phyloP scores from a whole-genome alignment of 1,140 invertebrate genomes.

The Ceratosolen fusciceps region DNA sequence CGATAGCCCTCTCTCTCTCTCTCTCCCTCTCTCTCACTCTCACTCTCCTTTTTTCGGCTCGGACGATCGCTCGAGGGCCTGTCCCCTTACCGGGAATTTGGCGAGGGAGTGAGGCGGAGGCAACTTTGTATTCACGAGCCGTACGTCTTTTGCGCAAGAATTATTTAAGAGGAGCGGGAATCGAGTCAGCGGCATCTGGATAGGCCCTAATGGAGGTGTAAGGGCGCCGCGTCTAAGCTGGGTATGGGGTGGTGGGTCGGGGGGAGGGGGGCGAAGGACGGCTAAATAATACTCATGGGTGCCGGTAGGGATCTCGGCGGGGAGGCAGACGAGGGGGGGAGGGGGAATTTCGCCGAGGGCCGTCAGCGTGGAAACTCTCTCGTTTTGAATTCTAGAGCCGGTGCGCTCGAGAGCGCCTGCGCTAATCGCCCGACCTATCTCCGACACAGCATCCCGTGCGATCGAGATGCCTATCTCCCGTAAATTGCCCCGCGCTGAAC shows the following conservation, averaged over 20 bases:
- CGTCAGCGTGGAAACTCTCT: slow-evolving; percentile 4
- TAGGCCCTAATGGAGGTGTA: too few species aligned
- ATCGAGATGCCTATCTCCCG: neutral
- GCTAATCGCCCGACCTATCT: neutral
- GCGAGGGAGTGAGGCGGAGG: neutral
- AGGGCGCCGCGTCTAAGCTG: too few species aligned
- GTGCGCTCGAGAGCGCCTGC: neutral
- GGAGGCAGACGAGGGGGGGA: too few species aligned
- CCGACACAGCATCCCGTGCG: neutral
- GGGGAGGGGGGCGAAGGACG: too few species aligned
- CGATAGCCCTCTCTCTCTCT: neutral
- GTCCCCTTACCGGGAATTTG: too few species aligned
- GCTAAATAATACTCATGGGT: too few species aligned
- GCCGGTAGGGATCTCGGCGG: too few species aligned
- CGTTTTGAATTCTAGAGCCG: neutral
- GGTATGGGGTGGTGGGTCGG: too few species aligned
- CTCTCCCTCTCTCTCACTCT: neutral
- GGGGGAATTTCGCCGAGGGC: neutral
- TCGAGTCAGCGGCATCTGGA: neutral
- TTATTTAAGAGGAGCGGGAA: neutral
- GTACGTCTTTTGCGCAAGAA: slow-evolving; percentile 10
- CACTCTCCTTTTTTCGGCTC: neutral
- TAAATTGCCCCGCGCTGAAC: neutral
- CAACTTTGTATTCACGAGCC: neutral
- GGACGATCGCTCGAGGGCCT: neutral